phyloP scores from a whole-genome alignment of 2,888 invertebrate genomes.

The Tyria jacobaeae region DNA sequence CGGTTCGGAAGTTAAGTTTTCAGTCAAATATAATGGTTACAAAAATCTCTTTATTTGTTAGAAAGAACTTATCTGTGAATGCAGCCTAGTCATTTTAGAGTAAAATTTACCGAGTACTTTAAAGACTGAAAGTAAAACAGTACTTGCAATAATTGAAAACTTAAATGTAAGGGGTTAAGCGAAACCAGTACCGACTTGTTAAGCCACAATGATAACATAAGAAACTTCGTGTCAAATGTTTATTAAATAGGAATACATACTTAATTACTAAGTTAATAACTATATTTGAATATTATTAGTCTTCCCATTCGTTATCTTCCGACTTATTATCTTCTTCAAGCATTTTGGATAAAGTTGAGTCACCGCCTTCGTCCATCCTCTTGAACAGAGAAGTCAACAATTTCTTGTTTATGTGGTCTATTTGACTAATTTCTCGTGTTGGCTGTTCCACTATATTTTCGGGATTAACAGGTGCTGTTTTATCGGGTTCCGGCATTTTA shows the following conservation, averaged over 20 bases:
- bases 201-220: no score
- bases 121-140: no score
- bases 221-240: neutral
- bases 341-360: constrained; percentile 68
- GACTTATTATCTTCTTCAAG: constrained; percentile 69
- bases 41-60: no score
- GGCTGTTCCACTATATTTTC: constrained; percentile 65
- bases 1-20: no score
- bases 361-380: constrained; percentile 83
- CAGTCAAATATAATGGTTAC: no score
- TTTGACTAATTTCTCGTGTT: constrained; percentile 85
- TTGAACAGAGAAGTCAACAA: constrained; percentile 88
- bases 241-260: constrained; percentile 9
- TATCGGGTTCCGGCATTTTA: constrained; percentile 76
- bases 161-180: no score
- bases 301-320: constrained; percentile 76
- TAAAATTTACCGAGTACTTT: no score
- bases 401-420: constrained; percentile 89
- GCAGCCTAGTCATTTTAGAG: no score
- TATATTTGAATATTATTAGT: constrained; percentile 44
- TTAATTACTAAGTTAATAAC: constrained; percentile 24
- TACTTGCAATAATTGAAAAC: no score
- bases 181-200: no score
- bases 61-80: no score
- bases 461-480: constrained; percentile 54